phyloP scores from a whole-genome alignment of 2,888 invertebrate species.

The Odontocolon sp. region DNA sequence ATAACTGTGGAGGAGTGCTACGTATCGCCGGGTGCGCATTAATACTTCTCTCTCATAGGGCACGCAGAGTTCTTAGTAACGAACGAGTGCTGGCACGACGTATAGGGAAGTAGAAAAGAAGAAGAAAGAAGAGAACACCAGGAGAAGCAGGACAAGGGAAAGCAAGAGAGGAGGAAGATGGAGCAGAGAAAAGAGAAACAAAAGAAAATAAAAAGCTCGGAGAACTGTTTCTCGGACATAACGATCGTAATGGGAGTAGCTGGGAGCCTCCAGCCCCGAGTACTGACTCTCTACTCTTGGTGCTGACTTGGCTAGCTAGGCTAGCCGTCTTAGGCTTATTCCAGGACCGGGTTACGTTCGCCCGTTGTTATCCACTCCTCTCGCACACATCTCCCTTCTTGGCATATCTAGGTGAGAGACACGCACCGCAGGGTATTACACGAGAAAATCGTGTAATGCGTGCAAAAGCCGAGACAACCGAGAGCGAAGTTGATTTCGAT shows the following conservation, averaged over 20 bases:
- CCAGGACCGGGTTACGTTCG: slow-evolving; percentile 51
- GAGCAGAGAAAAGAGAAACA: background rate
- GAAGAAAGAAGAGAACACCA: no score
- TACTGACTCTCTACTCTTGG: slow-evolving; percentile 1
- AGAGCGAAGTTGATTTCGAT: no score
- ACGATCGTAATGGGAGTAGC: slow-evolving; percentile 53
- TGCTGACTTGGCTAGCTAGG: background rate
- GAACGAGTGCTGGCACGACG: no score
- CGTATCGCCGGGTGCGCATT: no score
- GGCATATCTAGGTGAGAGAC: slow-evolving; percentile 23
- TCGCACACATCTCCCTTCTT: slow-evolving; percentile 29
- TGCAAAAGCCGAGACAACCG: no score
- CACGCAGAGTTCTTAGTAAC: no score
- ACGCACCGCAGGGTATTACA: slow-evolving; percentile 17
- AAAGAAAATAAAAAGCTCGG: slow-evolving; percentile 13
- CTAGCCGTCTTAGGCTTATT: background rate
- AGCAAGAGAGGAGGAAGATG: slow-evolving; percentile 11
- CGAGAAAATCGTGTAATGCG: slow-evolving; percentile 24
- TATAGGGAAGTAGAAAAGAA: no score
- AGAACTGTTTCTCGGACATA: slow-evolving; percentile 53
- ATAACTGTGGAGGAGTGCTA: no score
- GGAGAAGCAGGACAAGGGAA: slow-evolving; percentile 22
- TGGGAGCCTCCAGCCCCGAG: background rate
- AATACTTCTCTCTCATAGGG: no score
- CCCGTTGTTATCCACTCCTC: slow-evolving; percentile 39